Base-by-base conservation (phyloP, 2,797 vertebrate species). In the Spatula clypeata region DNA sequence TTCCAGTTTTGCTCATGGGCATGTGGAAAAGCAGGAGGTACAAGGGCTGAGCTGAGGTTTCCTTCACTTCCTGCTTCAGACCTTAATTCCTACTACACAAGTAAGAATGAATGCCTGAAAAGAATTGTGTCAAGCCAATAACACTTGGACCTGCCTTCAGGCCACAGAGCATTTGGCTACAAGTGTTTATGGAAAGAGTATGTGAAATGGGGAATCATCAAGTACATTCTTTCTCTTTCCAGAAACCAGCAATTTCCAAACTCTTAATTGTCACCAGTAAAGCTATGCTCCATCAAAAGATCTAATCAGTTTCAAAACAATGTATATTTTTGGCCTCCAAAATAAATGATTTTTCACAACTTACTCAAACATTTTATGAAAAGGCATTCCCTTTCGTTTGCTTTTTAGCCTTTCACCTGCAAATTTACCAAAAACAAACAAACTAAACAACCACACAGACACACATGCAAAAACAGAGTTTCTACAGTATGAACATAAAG, bases 61-160 rank as follows among this genome's bases (percentile, higher is more conserved):
- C 38, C 11, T 82, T 26, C 8, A 27, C 12, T 55, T 10, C 12
- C 23, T 54, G 2, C 14, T 20, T n/a, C 77, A 73, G 64, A 73
- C 38, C 40, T 18, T 53, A 60, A 60, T 27, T 61, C 9, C 31
- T 55, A 58, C 23, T n/a, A 72, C 40, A 49, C 12, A 82, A 74
- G 38, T 36, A n/a, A 55, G 61, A 75, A 65, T 8, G 55, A 57
- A 82, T 82, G 4, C 36, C 58, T 8, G 3, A 27, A 12, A 26
- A 69, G 61, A 57, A 75, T 1, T 0, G 1, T 1, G 4, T n/a
- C 61, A 64, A n/a, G 42, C 13, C 15, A 66, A 32, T 1, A 4
- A 8, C 11, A 17, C 14, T 14, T 38, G 24, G 8, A 75, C 34
- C 9, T 4, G 14, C 13, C 2, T 4, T 23, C 49, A 86, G 70